A percentile compares a stretch with the other conserved stretches of the same genome.
Evolutionary conservation across 1,140 invertebrate genomes (phyloP).

Genomic region (Hestina assimilis): DNA sequence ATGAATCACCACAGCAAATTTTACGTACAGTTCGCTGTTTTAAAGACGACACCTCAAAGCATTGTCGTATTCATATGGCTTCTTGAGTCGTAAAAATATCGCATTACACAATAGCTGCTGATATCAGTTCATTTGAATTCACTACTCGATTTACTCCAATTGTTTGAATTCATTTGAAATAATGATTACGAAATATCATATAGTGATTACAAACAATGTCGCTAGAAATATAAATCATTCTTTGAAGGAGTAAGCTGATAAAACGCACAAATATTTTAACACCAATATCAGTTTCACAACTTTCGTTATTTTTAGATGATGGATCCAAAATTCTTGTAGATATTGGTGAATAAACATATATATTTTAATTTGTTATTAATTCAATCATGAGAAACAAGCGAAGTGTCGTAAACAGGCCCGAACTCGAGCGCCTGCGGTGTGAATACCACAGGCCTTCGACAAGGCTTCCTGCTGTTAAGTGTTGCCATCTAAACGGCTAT

Average conservation of each 20-base stretch:
- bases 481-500: constrained; percentile 59
- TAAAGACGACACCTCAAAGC: constrained; percentile 63
- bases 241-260: not conserved
- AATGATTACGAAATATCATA: no score
- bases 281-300: no score
- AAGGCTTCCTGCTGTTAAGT: constrained; percentile 63
- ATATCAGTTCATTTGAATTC: constrained; percentile 59
- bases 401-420: constrained; percentile 51
- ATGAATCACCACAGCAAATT: constrained; percentile 48
- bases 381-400: constrained; percentile 38
- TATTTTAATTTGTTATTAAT: constrained; percentile 53
- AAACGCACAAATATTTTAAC: no score
- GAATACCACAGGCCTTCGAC: constrained; percentile 40
- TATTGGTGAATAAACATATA: no score
- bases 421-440: constrained; percentile 37
- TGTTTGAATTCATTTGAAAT: constrained; percentile 17
- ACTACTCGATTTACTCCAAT: constrained; percentile 44
- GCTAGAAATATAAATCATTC: no score
- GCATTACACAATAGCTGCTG: constrained; percentile 68
- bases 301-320: no score
- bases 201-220: no score
- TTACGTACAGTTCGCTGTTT: constrained; percentile 55
- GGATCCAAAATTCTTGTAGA: no score
- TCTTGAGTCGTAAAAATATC: constrained; percentile 76
- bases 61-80: constrained; percentile 62